These are phyloP conservation scores for Hydropsyche tenuis DNA, from an alignment of 1,140 invertebrate species.

Conservation along the genomic window DNA sequence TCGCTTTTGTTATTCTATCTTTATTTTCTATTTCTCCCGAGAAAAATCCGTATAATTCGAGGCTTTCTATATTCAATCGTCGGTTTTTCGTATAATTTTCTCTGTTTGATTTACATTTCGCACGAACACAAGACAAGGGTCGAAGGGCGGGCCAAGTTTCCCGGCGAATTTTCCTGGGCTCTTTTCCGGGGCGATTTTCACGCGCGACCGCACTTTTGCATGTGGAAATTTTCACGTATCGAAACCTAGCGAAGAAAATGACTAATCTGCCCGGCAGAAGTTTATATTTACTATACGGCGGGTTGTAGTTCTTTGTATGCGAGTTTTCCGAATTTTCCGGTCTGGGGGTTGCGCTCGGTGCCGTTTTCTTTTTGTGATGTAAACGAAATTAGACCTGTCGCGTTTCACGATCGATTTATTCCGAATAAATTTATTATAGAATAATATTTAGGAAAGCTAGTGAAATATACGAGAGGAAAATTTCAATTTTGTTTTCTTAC, in stretches of 20 bases:
- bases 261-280: not conserved
- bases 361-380: constrained; percentile 15
- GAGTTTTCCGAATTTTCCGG: constrained; percentile 15
- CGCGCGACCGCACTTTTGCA: not conserved
- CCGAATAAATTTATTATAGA: not conserved
- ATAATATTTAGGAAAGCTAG: not conserved
- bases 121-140: constrained; percentile 2
- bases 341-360: not conserved
- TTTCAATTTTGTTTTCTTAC: not conserved
- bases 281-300: not conserved
- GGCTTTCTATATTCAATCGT: not conserved
- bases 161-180: not conserved
- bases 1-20: too few species aligned
- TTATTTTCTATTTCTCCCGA: too few species aligned
- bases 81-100: constrained; percentile 12
- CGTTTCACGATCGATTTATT: constrained; percentile 19
- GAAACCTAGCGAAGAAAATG: not conserved
- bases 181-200: constrained; percentile 10
- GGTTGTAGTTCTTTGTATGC: not conserved
- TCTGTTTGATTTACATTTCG: constrained; percentile 13
- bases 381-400: constrained; percentile 11
- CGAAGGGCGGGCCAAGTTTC: not conserved
- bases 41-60: not conserved
- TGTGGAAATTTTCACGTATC: not conserved
- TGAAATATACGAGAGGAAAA: not conserved